Base-by-base conservation (phyloP, 2,113 vertebrate genomes). In the Pituophis catenifer region DNA sequence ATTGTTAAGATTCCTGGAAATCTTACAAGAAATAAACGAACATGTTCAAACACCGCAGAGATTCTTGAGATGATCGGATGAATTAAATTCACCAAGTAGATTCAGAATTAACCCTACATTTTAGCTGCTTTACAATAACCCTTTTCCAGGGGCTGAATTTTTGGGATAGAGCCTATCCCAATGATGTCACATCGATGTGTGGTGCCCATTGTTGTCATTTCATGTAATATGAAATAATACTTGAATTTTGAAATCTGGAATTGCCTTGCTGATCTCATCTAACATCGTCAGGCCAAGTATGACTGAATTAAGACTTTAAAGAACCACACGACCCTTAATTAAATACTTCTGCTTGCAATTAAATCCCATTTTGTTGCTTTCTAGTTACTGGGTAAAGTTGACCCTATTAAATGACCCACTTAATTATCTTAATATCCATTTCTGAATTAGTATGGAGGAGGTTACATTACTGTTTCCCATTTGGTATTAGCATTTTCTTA, bases 11-110 rank as follows among this genome's bases (percentile, higher is more conserved):
- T 54, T 75, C 5, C 24, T 38, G 15, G n/a, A 85, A 81, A 59
- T 75, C 57, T 62, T 1, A 1, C 23, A 86, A 19, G 17, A 29
- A 85, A 70, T 21, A 62, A 38, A 87, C 52, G 5, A 48, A 48
- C 50, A 89, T 91, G 90, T 54, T 91, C 90, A 86, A 92, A n/a
- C 89, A 91, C 57, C 75, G 26, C n/a, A 91, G 58, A 53, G 89
- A 89, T 58, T 86, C 93, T 29, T 93, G 62, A 95, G 81, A 88
- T 58, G 93, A 87, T 53, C 48, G 62, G 53, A n/a, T 92, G 50
- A 33, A 38, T 58, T 48, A 53, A 65, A 88, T 50, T 33, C 12
- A 24, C 8, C 12, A 5, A 26, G 50, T 50, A 13, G 6, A 62
- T 33, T 81, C 44, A 54, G 52, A 24, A 13, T 2, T 62, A 50